These are phyloP conservation scores for Tenthredo scrophulariae DNA, from an alignment of 2,888 invertebrate species.

Conservation along the genomic window DNA sequence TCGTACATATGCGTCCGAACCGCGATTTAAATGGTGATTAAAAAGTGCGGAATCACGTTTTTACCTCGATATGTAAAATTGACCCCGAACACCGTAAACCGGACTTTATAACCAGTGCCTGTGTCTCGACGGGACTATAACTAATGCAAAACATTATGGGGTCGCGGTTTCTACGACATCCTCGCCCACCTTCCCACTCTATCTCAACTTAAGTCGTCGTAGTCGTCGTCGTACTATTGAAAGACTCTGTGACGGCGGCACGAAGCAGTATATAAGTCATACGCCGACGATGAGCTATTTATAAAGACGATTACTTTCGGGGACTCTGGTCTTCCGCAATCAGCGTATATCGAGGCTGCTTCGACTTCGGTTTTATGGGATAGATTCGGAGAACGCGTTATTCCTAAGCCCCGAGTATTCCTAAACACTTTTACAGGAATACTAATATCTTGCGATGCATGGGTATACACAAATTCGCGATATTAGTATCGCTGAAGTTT, in stretches of 20 bases:
- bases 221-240: neutral
- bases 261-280: neutral
- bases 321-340: neutral
- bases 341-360: neutral
- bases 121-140: neutral
- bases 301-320: neutral
- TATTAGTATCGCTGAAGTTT: slow-evolving; percentile 15
- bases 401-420: neutral
- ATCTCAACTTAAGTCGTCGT: neutral
- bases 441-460: neutral
- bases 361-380: neutral
- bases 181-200: slow-evolving; percentile 5
- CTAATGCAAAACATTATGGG: slow-evolving; percentile 46
- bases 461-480: neutral
- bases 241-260: neutral
- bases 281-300: neutral
- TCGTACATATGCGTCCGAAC: no score
- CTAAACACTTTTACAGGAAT: neutral
- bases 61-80: neutral
- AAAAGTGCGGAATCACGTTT: no score
- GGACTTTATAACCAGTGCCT: slow-evolving; percentile 38
- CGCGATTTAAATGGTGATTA: no score
- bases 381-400: neutral
- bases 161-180: slow-evolving; percentile 44
- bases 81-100: neutral